A percentile compares a stretch with the other conserved stretches of the same genome.
Evolutionary conservation across 2,797 vertebrate genomes (phyloP).

Genomic region (Pelochelys cantorii): DNA sequence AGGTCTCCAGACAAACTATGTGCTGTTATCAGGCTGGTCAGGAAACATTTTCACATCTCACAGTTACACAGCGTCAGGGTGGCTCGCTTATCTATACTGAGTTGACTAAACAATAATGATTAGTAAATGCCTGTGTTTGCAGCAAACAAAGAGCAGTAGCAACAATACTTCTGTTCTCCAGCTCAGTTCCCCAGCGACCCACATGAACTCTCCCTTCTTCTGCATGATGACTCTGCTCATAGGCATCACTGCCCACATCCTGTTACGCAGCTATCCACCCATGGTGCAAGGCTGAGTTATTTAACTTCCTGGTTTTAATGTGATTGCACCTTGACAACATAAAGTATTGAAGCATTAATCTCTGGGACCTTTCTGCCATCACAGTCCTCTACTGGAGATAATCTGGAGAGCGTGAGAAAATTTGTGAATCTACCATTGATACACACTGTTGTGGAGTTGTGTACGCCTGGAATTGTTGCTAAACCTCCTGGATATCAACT

Average conservation of each 20-base stretch:
- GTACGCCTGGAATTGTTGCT: neutral
- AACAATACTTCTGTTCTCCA: neutral
- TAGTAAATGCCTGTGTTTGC: neutral
- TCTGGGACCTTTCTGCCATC: neutral
- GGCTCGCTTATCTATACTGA: neutral
- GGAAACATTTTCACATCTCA: neutral
- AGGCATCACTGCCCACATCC: neutral
- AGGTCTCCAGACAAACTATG: neutral
- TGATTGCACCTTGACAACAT: neutral
- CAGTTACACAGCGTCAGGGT: neutral
- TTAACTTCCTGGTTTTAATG: neutral
- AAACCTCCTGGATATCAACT: neutral
- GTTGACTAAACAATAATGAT: neutral
- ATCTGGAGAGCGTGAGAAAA: neutral
- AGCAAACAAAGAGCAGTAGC: neutral
- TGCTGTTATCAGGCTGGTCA: neutral
- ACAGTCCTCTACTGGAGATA: neutral
- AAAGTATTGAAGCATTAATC: neutral
- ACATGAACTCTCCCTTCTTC: neutral
- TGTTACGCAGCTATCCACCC: neutral
- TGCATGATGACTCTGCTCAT: neutral
- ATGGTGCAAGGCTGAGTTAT: neutral
- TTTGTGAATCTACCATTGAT: neutral
- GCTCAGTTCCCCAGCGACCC: neutral
- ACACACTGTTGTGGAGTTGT: neutral